phyloP scores from a whole-genome alignment of 2,888 invertebrate genomes.

The Seira sanloemensis region DNA sequence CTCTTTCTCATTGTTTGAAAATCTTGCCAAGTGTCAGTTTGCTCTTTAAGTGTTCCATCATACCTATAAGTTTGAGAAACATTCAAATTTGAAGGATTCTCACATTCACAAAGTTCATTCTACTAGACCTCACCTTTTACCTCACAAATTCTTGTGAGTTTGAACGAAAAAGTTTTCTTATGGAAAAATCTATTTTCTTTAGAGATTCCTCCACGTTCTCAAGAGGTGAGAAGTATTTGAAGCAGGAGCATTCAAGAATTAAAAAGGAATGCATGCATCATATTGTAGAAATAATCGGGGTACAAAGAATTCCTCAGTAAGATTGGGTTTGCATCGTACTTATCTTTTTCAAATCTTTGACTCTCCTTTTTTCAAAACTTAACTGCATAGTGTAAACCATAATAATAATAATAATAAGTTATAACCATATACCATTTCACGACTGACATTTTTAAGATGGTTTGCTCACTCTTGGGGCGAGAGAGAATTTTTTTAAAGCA shows the following conservation, averaged over 20 bases:
- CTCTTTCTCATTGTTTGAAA: constrained; percentile 30
- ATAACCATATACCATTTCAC: constrained; percentile 56
- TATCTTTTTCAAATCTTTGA: constrained; percentile 41
- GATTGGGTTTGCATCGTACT: constrained; percentile 44
- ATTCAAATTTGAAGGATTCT: background rate
- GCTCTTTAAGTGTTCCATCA: constrained; percentile 20
- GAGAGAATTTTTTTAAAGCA: constrained; percentile 18
- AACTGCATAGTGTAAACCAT: background rate
- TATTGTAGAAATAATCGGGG: constrained; percentile 19
- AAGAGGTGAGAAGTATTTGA: constrained; percentile 52
- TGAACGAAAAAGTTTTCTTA: background rate
- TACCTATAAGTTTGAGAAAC: too few species aligned
- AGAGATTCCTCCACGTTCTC: constrained; percentile 59
- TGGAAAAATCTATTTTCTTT: constrained; percentile 35
- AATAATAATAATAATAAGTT: constrained; percentile 5
- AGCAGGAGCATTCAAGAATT: constrained; percentile 1
- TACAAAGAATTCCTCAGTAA: constrained; percentile 46
- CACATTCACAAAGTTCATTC: background rate
- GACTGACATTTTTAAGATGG: constrained; percentile 58
- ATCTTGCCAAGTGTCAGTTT: constrained; percentile 52
- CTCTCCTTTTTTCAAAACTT: constrained; percentile 43
- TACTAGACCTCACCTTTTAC: background rate
- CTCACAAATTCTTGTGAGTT: too few species aligned
- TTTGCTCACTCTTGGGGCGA: constrained; percentile 40
- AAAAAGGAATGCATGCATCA: background rate